Evolutionary conservation across 2,888 invertebrate species (phyloP).

Genomic region (Orgyia antiqua): DNA sequence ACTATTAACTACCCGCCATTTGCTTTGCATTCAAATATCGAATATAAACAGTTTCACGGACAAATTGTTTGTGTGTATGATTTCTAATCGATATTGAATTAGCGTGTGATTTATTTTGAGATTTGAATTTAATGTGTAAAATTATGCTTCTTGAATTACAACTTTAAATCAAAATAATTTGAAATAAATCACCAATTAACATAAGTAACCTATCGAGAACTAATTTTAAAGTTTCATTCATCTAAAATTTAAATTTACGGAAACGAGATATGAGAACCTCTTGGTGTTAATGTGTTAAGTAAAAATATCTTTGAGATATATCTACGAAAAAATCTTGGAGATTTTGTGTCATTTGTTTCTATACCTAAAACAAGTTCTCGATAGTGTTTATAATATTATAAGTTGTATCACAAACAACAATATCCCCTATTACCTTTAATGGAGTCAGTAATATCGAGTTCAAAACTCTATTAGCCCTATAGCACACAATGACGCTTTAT

Average conservation of each 20-base stretch:
- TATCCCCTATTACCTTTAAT: constrained; percentile 11
- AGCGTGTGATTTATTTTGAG: constrained; percentile 17
- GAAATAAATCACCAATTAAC: neutral
- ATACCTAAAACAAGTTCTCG: constrained; percentile 8
- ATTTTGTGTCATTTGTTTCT: no score
- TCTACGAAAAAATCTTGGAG: no score
- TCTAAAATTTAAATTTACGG: no score
- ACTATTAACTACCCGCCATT: constrained; percentile 32
- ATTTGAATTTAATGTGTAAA: neutral
- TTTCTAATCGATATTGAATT: constrained; percentile 11
- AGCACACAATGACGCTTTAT: constrained; percentile 51
- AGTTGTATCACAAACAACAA: constrained; percentile 23
- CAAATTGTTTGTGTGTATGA: neutral
- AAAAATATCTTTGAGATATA: no score
- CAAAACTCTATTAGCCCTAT: constrained; percentile 36
- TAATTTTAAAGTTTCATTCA: no score
- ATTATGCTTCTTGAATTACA: neutral
- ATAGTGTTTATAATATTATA: constrained; percentile 15
- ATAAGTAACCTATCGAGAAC: neutral
- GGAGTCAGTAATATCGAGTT: constrained; percentile 15
- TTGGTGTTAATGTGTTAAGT: no score
- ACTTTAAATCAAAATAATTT: no score
- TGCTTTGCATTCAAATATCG: constrained; percentile 30
- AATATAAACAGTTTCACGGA: constrained; percentile 16
- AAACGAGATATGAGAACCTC: no score